A percentile compares a stretch with the other conserved stretches of the same genome.
These are phyloP conservation scores for Lepidocyrtinus sp. DNA, from an alignment of 2,888 invertebrate genomes.

Conservation along the genomic window DNA sequence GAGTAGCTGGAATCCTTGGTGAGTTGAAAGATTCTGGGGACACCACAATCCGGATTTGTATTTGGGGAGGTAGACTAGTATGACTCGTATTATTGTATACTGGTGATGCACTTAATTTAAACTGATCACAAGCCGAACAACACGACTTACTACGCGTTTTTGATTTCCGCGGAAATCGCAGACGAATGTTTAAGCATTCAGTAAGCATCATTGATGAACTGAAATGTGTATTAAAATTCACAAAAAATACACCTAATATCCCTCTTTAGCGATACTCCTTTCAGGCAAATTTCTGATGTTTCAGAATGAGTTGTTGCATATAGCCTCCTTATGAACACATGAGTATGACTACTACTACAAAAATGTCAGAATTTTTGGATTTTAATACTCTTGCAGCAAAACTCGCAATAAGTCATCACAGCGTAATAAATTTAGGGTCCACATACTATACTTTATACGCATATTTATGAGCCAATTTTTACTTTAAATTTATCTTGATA, in stretches of 20 bases:
- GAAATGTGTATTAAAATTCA: too few relatives aligned
- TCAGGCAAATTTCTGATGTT: too few relatives aligned
- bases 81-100: neutral
- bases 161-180: conserved; percentile 67
- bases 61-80: conserved; percentile 18
- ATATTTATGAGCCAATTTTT: conserved; percentile 5
- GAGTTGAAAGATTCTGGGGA: conserved; percentile 48
- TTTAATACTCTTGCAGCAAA: too few relatives aligned
- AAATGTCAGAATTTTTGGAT: too few relatives aligned
- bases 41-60: conserved; percentile 44
- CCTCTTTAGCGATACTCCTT: too few relatives aligned
- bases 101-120: neutral
- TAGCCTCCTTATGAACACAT: too few relatives aligned
- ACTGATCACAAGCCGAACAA: conserved; percentile 41
- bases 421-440: too few relatives aligned
- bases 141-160: conserved; percentile 34
- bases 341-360: too few relatives aligned
- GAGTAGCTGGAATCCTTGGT: conserved; percentile 53
- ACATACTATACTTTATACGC: conserved; percentile 8
- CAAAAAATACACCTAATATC: too few relatives aligned
- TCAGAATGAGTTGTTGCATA: too few relatives aligned
- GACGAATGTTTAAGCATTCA: conserved; percentile 66
- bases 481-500: conserved; percentile 7
- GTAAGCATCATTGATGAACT: conserved; percentile 59
- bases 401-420: too few relatives aligned